Evolutionary conservation across 2,888 invertebrate species (phyloP), one percentile per base, ranked within the genome.

Genomic region (Catocala fraxini): DNA sequence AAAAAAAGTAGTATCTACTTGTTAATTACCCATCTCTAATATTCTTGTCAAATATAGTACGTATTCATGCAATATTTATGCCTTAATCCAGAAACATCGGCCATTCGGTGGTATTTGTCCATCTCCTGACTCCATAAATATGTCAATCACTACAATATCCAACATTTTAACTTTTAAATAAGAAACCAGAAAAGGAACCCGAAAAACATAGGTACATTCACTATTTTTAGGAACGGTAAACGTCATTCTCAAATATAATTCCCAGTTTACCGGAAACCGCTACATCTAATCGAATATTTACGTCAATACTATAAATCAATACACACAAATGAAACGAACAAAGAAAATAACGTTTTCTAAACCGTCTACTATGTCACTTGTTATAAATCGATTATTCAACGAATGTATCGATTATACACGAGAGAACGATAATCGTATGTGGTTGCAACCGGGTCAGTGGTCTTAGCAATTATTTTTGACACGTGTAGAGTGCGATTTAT

Each of bases 321-420:
- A 52, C 25, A 13, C 6, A 35, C 33, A 55, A 61, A 60, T 49
- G 52, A 56, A 57, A 48, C 59, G 55, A 69, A 63, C 64, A 75
- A 66, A 68, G 65, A 63, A 56, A 61, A 62, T n/a, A 51, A 25
- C 54, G 57, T 56, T 54, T 59, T 49, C 25, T 42, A 71, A 73
- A 65, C 60, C 60, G 58, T 65, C 47, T 48, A 48, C 12, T 46
- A 42, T 66, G 72, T 75, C 70, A 72, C 70, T 71, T 77, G 70
- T 72, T 77, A 71, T 72, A 70, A 64, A 68, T 72, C 65, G 67
- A 68, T 77, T 77, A 77, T 75, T 75, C 72, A 75, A 68, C 60
- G 63, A 68, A 56, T 66, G 63, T 57, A 63, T 58, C 59, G 68
- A 77, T 76, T 77, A 77, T 77, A 70, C 77, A 71, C 65, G 52